Percentiles rank a stretch among this genome's conserved stretches.
phyloP scores from a whole-genome alignment of 2,113 vertebrate species.

The Hystrix brachyura region DNA sequence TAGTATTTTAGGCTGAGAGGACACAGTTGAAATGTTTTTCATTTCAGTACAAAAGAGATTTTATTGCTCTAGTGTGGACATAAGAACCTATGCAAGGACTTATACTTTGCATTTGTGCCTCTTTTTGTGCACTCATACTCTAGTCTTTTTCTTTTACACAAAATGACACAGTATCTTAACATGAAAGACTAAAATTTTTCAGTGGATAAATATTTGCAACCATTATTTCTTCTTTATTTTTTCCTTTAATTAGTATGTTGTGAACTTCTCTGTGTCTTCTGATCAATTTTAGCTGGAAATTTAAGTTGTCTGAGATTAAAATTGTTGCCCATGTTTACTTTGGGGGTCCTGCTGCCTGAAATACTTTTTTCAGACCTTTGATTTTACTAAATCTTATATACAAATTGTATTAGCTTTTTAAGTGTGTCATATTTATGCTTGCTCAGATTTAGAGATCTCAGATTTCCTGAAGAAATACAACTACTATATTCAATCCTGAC shows the following conservation, averaged over 20 bases:
- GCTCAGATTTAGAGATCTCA: not conserved
- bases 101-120: not conserved
- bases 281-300: not conserved
- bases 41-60: slow-evolving; percentile 80
- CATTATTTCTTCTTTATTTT: not conserved
- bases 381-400: not conserved
- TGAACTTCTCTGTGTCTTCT: not conserved
- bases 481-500: not conserved
- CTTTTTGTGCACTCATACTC: not conserved
- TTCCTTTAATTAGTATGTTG: not conserved
- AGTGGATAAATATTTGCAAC: not conserved
- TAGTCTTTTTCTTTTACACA: not conserved
- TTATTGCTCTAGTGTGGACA: not conserved
- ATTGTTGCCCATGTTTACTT: not conserved
- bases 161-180: not conserved
- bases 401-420: not conserved
- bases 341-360: too few relatives aligned
- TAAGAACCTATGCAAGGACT: not conserved
- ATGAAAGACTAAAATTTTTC: not conserved
- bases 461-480: slow-evolving; percentile 2
- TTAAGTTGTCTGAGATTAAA: not conserved
- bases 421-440: not conserved
- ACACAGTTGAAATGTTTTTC: slow-evolving; percentile 76
- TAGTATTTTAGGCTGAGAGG: slow-evolving; percentile 69
- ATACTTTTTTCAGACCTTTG: not conserved